Base-by-base conservation (phyloP, 2,113 vertebrate genomes). In the Neogobius melanostomus region DNA sequence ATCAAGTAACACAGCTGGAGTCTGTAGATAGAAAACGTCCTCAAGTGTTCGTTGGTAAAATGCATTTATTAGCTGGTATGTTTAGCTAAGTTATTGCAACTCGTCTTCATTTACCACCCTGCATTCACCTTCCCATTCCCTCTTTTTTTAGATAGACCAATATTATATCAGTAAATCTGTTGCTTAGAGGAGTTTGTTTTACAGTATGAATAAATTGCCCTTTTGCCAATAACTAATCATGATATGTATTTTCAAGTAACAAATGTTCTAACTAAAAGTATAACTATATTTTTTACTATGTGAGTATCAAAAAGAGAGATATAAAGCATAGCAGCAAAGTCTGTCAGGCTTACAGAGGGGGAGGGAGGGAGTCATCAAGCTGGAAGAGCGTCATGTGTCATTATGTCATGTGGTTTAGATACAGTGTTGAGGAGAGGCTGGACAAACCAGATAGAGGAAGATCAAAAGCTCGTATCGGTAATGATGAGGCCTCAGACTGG, bases 381-480 rank as follows among this genome's bases (percentile, higher is more conserved):
- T 78, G 80, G 82, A 85, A 75, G 74, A 69, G 63, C 79, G 78
- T 80, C 74, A 71, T 79, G 57, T 82, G 69, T 71, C 83, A 79
- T 75, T 67, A 80, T 63, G 43, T 86, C 73, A 68, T 74, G 81
- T 78, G 69, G 49, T 73, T 71, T 50, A 52, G 72, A 71, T 10
- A 73, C 72, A 80, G 75, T 76, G 53, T 54, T 21, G 77, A 74
- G 74, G 61, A 72, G 49, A 68, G 70, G 65, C 16, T 67, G 81
- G 76, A 81, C 49, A 44, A 68, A 65, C 78, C 45, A 69, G 67
- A 59, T 74, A 54, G 67, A 73, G 66, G 81, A 82, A 74, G 87
- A 90, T 91, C 86, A 89, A 88, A 90, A 89, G 83, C 87, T 84
- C 73, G 77, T 66, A 82, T 72, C 75, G 80, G 72, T 82, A 84